Evolutionary conservation across 2,888 invertebrate genomes (phyloP), one percentile per base, ranked within the genome.

Genomic region (Andrena marginata): DNA sequence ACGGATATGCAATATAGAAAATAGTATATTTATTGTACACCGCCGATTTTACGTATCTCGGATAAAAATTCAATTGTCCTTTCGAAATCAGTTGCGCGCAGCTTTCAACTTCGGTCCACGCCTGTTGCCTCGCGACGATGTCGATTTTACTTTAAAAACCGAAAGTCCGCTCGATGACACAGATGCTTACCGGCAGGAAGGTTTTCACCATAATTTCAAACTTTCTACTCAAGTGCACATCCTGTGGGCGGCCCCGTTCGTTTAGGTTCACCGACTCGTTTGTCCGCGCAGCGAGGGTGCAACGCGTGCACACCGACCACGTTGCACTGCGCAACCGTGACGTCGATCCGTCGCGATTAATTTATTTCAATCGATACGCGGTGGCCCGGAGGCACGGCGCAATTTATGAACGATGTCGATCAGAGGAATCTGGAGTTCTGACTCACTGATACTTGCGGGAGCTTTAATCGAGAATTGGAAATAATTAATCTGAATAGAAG

Each of bases 191-290:
- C 64, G 82, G 79, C 78, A 81, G 74, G 77, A 85, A 85, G 82
- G 84, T 90, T 91, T 91, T 91, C 90, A 87, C 90, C 89, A 85
- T 88, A 89, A 90, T 89, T 89, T 77, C 84, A 85, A 89, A 84
- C 87, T 88, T 89, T 90, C 87, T 87, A 85, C 85, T 86, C 85
- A 85, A 85, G 79, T 86, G 86, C 80, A 85, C 89, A 91, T 90
- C 87, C 88, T 89, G 90, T 90, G 87, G 89, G 86, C 88, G 89
- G 88, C 80, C 73, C 56, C 87, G 82, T 63, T 69, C 82, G 88
- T 87, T 85, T 82, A 81, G 91, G 90, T 91, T 89, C 87, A 90
- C 86, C 88, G 88, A 89, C 77, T 88, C 81, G 80, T 77, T 76
- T 88, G 85, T 84, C 82, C 81, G 84, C 65, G 76, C 81, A 59